These are phyloP conservation scores for Cossypha dichroa DNA, from an alignment of 2,797 vertebrate genomes.

Conservation along the genomic window DNA sequence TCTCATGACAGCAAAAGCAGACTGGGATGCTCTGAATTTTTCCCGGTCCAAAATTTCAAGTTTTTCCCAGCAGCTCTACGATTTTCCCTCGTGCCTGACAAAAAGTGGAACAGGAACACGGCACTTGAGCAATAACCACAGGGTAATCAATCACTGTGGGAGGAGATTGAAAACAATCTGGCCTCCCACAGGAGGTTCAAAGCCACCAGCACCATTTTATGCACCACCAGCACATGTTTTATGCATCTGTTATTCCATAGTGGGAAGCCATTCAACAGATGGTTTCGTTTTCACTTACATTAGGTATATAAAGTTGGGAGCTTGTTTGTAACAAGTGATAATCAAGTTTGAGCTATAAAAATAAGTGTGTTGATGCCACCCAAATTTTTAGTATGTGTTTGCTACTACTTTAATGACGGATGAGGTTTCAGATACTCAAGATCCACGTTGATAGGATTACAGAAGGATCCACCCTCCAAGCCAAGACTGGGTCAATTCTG, in stretches of 20 bases:
- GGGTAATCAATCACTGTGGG: conserved; percentile 29
- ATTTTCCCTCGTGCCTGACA: not conserved
- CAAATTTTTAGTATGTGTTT: not conserved
- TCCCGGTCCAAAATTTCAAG: not conserved
- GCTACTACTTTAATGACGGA: not conserved
- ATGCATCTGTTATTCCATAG: conserved; percentile 26
- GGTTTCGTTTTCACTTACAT: conserved; percentile 58
- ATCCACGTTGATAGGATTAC: rapidly evolving
- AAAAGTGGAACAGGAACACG: not conserved
- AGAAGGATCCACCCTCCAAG: not conserved
- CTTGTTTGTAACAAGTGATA: conserved; percentile 31
- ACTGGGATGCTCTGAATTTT: not conserved
- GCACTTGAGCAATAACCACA: not conserved
- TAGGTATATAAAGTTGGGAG: conserved; percentile 22
- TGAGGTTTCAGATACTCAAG: not conserved
- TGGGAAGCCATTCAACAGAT: conserved; percentile 51
- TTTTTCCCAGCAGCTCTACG: not conserved
- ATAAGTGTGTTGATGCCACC: not conserved
- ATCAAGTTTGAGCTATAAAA: not conserved
- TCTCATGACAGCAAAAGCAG: not conserved
- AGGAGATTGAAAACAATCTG: conserved; percentile 52
- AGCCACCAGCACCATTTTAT: not conserved
- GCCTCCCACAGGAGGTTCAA: conserved; percentile 28
- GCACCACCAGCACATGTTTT: not conserved
- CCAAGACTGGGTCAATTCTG: not conserved